These are phyloP conservation scores for Phoxinus dragarum DNA, from an alignment of 2,797 vertebrate species.

Conservation along the genomic window DNA sequence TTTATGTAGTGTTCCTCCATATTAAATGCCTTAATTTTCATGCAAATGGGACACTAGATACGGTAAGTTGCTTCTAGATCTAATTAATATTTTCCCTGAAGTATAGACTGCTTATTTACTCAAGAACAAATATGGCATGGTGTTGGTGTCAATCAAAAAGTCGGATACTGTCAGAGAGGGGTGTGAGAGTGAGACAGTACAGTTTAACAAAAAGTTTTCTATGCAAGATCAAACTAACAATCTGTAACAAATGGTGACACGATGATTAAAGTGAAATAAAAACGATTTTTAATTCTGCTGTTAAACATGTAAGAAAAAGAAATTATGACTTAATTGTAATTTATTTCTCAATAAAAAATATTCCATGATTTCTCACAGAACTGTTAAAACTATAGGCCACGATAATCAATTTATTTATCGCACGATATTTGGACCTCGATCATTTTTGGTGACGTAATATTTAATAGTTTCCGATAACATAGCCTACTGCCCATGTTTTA, in stretches of 20 bases:
- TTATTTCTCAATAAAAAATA: not conserved
- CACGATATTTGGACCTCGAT: not conserved
- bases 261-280: not conserved
- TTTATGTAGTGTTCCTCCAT: conserved; percentile 29
- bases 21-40: conserved; percentile 36
- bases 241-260: not conserved
- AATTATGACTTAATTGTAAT: not conserved
- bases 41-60: not conserved
- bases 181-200: conserved; percentile 11
- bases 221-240: not conserved
- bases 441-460: not conserved
- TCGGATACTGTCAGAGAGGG: not conserved
- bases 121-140: not conserved
- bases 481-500: not conserved
- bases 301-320: not conserved
- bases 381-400: not conserved
- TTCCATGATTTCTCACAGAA: not conserved
- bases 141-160: not conserved
- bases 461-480: too few species aligned
- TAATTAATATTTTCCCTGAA: not conserved
- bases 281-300: not conserved
- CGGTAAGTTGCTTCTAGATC: not conserved
- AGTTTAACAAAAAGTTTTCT: not conserved
- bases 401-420: not conserved
- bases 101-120: conserved; percentile 4